phyloP scores from a whole-genome alignment of 2,113 vertebrate species.

The Lophius piscatorius region DNA sequence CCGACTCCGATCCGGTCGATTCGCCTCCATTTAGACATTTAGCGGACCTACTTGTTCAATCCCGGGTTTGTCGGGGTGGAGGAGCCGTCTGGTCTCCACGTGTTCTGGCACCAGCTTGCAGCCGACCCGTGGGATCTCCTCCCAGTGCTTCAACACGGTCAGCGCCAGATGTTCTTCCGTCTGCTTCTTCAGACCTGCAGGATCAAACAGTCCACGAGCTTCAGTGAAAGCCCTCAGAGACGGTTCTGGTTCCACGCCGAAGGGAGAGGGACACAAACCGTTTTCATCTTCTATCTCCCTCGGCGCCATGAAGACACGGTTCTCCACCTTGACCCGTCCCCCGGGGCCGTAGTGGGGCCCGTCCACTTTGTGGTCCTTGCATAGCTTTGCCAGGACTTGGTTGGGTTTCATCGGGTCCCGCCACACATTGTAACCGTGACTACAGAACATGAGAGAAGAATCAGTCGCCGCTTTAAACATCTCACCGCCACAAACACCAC shows the following conservation, averaged over 20 bases:
- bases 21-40: too few relatives aligned
- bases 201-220: rapidly evolving
- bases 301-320: conserved; percentile 89
- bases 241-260: too few relatives aligned
- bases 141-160: conserved; percentile 89
- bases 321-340: conserved; percentile 93
- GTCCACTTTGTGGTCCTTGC: conserved; percentile 93
- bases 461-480: not conserved
- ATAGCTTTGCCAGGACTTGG: conserved; percentile 92
- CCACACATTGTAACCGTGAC: conserved; percentile 96
- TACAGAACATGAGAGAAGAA: conserved; percentile 50
- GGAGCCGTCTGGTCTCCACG: conserved; percentile 91
- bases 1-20: too few relatives aligned
- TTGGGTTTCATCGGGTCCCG: conserved; percentile 94
- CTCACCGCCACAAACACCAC: not conserved
- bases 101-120: conserved; percentile 92
- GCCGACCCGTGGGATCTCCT: conserved; percentile 87
- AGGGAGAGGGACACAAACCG: conserved; percentile 78
- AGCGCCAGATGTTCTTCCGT: conserved; percentile 94
- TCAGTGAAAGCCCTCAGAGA: not conserved
- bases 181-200: conserved; percentile 90
- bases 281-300: conserved; percentile 97
- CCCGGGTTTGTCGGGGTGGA: conserved; percentile 94
- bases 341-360: conserved; percentile 92
- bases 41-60: conserved; percentile 88